These are phyloP conservation scores for Nipponia nippon DNA, from an alignment of 2,113 vertebrate genomes.

Conservation along the genomic window DNA sequence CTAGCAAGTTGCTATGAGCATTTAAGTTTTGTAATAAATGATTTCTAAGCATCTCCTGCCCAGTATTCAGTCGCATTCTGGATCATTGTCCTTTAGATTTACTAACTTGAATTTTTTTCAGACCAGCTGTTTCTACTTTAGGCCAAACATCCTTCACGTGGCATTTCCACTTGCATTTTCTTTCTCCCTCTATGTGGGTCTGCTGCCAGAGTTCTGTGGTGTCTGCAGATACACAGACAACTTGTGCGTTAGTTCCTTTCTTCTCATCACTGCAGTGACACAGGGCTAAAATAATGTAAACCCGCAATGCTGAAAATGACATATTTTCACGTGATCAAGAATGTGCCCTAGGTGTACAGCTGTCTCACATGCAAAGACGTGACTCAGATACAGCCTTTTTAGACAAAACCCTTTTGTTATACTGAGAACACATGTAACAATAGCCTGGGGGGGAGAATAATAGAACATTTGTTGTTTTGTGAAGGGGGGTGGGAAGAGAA, in stretches of 20 bases:
- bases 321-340: conserved; percentile 7
- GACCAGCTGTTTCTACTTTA: not conserved
- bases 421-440: conserved; percentile 32
- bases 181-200: not conserved
- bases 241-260: not conserved
- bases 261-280: not conserved
- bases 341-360: conserved; percentile 45
- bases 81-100: not conserved
- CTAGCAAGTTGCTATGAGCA: not conserved
- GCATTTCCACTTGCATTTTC: not conserved
- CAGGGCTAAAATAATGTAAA: not conserved
- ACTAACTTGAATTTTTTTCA: not conserved
- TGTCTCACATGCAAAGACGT: conserved; percentile 29
- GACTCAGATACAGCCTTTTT: conserved; percentile 23
- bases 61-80: not conserved
- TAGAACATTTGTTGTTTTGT: not conserved
- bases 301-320: not conserved
- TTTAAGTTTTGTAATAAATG: not conserved
- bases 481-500: not conserved
- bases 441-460: conserved; percentile 25
- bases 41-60: not conserved
- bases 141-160: not conserved
- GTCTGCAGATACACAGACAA: not conserved
- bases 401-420: conserved; percentile 45
- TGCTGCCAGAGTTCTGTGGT: not conserved